Conservation (phyloP, 2,113 vertebrate genomes). For the Silurus glanis region DNA sequence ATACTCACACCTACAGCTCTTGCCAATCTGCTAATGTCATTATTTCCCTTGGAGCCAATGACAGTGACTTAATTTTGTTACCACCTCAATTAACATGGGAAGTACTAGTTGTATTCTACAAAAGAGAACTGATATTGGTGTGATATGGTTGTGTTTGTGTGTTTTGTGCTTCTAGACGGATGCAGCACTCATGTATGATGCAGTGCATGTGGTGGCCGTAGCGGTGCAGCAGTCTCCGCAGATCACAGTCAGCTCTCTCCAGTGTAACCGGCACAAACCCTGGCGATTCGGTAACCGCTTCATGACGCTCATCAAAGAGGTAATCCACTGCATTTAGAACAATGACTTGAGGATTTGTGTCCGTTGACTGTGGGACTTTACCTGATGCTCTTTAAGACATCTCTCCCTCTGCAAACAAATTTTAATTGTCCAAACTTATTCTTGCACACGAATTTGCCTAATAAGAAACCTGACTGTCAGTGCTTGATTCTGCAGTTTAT, state of each 20-base stretch:
- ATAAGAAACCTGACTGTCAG: slow-evolving; percentile 54
- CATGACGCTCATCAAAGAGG: slow-evolving; percentile 97
- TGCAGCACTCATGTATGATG: slow-evolving; percentile 96
- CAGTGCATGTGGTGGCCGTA: slow-evolving; percentile 94
- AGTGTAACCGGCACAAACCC: slow-evolving; percentile 96
- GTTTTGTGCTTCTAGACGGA: slow-evolving; percentile 82
- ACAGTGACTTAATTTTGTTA: slow-evolving; percentile 8
- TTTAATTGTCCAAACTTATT: slow-evolving; percentile 60
- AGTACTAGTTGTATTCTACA: neutral
- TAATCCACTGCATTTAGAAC: slow-evolving; percentile 56
- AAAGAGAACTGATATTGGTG: neutral
- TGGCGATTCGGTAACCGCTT: slow-evolving; percentile 97
- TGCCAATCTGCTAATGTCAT: slow-evolving; percentile 35
- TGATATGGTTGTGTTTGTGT: slow-evolving; percentile 17
- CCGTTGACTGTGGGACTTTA: neutral
- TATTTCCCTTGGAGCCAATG: slow-evolving; percentile 18
- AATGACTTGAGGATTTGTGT: neutral
- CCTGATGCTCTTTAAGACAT: slow-evolving; percentile 24
- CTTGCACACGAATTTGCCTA: slow-evolving; percentile 46
- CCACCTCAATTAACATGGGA: slow-evolving; percentile 11
- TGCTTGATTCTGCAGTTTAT: slow-evolving; percentile 51
- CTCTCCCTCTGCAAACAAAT: slow-evolving; percentile 47
- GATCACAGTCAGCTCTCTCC: slow-evolving; percentile 97
- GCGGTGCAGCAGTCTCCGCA: slow-evolving; percentile 97
- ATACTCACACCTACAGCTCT: slow-evolving; percentile 35